Percentiles rank a stretch among this genome's conserved stretches.
phyloP scores from a whole-genome alignment of 64 coral and sea anemone species.

The Dendrophyllia cribrosa region DNA sequence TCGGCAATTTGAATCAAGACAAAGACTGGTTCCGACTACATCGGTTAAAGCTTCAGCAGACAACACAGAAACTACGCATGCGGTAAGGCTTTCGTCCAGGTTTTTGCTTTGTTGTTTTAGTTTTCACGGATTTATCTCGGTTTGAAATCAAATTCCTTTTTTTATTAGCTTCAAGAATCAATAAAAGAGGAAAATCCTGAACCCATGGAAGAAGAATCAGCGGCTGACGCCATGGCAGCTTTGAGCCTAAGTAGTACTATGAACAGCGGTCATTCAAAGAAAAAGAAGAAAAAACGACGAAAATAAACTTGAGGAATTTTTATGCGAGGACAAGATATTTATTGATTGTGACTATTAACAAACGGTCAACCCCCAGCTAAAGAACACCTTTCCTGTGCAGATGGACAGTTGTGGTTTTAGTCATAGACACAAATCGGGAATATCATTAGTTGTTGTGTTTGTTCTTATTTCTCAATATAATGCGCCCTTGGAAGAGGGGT shows the following conservation, averaged over 20 bases:
- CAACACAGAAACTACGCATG: not conserved
- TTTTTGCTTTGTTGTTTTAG: not conserved
- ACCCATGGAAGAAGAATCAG: conserved; percentile 68
- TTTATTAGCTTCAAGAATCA: not conserved
- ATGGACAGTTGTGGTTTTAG: no score
- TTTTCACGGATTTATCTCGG: not conserved
- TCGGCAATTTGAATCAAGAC: conserved; percentile 81
- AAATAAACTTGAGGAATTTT: not conserved
- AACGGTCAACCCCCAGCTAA: no score
- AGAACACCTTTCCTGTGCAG: no score
- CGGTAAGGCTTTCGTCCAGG: conserved; percentile 10
- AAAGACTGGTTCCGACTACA: conserved; percentile 66
- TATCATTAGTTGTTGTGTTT: no score
- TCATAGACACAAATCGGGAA: no score
- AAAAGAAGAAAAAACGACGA: conserved; percentile 74
- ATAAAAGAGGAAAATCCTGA: not conserved
- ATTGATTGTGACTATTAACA: no score
- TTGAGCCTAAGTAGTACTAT: conserved; percentile 12
- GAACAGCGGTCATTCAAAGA: conserved; percentile 28
- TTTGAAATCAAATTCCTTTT: not conserved
- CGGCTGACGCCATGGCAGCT: conserved; percentile 52
- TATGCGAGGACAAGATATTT: not conserved
- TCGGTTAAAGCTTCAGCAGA: not conserved
- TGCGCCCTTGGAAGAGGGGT: no score
- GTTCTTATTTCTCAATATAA: no score